Percentiles rank a stretch among this genome's conserved stretches.
Conservation (phyloP, 2,113 vertebrate genomes). For the Nansenia antarctica region DNA sequence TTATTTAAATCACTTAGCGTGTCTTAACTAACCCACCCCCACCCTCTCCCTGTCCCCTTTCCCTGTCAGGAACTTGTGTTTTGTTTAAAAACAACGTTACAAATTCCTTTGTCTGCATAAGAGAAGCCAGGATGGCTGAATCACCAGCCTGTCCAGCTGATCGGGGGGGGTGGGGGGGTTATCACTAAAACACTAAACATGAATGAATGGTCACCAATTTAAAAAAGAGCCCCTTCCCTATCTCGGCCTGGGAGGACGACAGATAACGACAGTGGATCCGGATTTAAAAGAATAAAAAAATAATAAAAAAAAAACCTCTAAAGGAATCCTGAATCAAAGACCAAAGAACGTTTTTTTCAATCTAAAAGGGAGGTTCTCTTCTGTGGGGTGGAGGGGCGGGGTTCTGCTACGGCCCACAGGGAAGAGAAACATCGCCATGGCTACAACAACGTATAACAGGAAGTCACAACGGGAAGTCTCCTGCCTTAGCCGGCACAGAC, state of each 20-base stretch:
- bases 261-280: constrained; percentile 84
- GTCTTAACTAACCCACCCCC: constrained; percentile 90
- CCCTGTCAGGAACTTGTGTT: constrained; percentile 88
- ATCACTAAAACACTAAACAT: constrained; percentile 89
- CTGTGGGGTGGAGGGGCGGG: constrained; percentile 74
- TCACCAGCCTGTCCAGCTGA: constrained; percentile 87
- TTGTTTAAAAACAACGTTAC: constrained; percentile 90
- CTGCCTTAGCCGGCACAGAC: constrained; percentile 74
- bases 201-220: constrained; percentile 82
- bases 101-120: constrained; percentile 80
- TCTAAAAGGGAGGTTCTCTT: constrained; percentile 80
- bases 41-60: constrained; percentile 91
- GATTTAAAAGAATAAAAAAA: constrained; percentile 78
- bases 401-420: constrained; percentile 96
- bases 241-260: constrained; percentile 70
- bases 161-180: no score
- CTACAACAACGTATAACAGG: constrained; percentile 78
- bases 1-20: constrained; percentile 93
- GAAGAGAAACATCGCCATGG: constrained; percentile 95
- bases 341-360: constrained; percentile 75
- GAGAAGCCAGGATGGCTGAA: constrained; percentile 77
- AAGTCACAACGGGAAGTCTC: constrained; percentile 78
- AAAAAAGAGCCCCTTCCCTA: constrained; percentile 78
- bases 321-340: constrained; percentile 81
- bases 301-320: no score